Base-by-base conservation (phyloP, 1,140 invertebrate species). In the Pinna nobilis region DNA sequence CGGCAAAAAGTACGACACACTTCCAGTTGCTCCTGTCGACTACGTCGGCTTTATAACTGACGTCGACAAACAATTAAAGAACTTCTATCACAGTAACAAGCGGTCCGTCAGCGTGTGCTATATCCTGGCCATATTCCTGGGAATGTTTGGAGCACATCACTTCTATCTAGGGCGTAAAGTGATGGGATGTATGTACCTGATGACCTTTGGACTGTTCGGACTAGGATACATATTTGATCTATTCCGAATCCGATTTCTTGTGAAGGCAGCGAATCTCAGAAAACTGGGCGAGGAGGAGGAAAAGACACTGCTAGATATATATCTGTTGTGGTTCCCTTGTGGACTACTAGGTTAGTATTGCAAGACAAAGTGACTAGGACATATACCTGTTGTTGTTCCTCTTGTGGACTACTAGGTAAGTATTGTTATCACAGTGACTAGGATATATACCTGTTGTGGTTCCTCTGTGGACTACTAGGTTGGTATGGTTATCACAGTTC, bases 181-280 rank as follows among this genome's bases (percentile, higher is more conserved):
- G 33, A 80, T 77, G 20, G 79, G 81, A 5, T 39, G 82, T 13
- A 35, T 78, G 23, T 84, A 84, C 51, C 33, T 81, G 5, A 70
- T 78, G 44, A 82, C 81, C 2, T 71, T 84, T 23, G 83, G 83
- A 2, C 51, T 84, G 13, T 67, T 78, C 18, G 83, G 83, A 1
- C 15, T 75, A 7, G 83, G 83, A 3, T 84, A 76, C 37, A 23
- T 83, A 0, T 35, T 76, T 39, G 83, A 84, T 67, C 39, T 84
- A 6, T 59, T 83, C 9, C 70, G 82, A 4, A 69, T 84, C 63
- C 73, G 66, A 2, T 82, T 78, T 11, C 41, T 84, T 11, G 83
- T 84, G 1, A 59, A 59, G 30, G 75, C 78, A 9, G 76, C 78
- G 11, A 84, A 83, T 66, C 47, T 60, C 1, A 55, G 39, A 25